A percentile compares a stretch with the other conserved stretches of the same genome.
These are phyloP conservation scores for Henricia sp. DNA, from an alignment of 53 echinoderm and acorn worm genomes.

Conservation along the genomic window DNA sequence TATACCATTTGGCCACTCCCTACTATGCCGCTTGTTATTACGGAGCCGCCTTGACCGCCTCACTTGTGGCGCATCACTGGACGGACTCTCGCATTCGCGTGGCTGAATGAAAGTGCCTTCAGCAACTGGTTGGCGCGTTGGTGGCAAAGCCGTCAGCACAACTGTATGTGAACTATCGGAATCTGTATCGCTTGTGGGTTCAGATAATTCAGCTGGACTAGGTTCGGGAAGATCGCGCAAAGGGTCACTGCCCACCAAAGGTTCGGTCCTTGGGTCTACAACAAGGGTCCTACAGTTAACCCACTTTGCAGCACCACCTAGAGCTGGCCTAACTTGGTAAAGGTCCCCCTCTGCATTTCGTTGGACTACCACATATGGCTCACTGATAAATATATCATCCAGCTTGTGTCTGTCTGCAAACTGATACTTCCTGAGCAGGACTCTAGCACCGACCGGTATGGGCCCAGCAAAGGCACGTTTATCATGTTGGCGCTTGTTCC, in stretches of 20 bases:
- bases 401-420: conserved; percentile 38
- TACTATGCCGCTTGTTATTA: neutral
- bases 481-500: no score
- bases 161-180: neutral
- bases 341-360: conserved; percentile 6
- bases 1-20: conserved; percentile 12
- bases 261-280: conserved; percentile 35
- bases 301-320: conserved; percentile 14
- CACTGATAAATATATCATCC: neutral
- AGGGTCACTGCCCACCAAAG: neutral
- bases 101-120: neutral
- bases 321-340: conserved; percentile 16
- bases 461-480: neutral
- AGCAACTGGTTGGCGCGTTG: neutral
- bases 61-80: neutral
- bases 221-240: neutral
- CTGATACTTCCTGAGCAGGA: conserved; percentile 14
- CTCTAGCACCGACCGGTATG: conserved; percentile 33
- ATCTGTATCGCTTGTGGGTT: neutral
- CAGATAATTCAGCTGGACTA: neutral
- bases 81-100: no score
- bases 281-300: conserved; percentile 21
- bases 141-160: neutral
- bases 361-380: conserved; percentile 6
- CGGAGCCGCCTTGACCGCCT: conserved; percentile 1